Conservation (phyloP, 2,888 invertebrate species). For the Drosophila percnosoma region DNA sequence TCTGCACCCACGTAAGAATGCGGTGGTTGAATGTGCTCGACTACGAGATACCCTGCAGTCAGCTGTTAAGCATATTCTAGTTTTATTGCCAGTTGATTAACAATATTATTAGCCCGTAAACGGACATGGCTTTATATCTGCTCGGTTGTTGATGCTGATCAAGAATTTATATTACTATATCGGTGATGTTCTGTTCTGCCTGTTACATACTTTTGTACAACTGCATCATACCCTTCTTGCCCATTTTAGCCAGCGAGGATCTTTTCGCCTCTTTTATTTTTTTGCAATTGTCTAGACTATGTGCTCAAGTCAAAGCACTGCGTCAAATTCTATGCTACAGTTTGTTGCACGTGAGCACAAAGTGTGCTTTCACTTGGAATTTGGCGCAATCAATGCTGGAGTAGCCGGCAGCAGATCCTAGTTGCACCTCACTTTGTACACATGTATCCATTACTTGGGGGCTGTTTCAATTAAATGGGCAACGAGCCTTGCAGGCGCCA, state of each 20-base stretch:
- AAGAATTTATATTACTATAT: not conserved
- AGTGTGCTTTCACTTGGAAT: conserved; percentile 3
- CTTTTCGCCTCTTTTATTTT: conserved; percentile 2
- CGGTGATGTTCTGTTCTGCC: not conserved
- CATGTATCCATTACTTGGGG: conserved; percentile 39
- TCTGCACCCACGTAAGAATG: conserved; percentile 21
- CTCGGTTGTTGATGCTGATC: not conserved
- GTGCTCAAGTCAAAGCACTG: conserved; percentile 70
- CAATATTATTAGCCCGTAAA: not conserved
- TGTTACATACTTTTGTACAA: not conserved
- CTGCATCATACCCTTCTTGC: not conserved
- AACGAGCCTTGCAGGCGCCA: conserved; percentile 29
- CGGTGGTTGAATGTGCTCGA: not conserved
- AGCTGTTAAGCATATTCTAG: not conserved
- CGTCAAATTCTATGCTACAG: conserved; percentile 52
- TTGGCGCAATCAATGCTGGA: conserved; percentile 30
- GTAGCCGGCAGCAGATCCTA: conserved; percentile 18
- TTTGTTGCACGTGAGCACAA: conserved; percentile 41
- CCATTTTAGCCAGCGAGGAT: conserved; percentile 12
- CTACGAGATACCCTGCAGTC: not conserved
- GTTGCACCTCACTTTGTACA: conserved; percentile 12
- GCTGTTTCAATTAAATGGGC: conserved; percentile 49
- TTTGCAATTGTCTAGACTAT: conserved; percentile 66
- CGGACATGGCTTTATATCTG: not conserved
- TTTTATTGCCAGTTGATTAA: not conserved